These are phyloP conservation scores for Dicycla oo DNA, from an alignment of 2,888 invertebrate genomes.

Conservation along the genomic window DNA sequence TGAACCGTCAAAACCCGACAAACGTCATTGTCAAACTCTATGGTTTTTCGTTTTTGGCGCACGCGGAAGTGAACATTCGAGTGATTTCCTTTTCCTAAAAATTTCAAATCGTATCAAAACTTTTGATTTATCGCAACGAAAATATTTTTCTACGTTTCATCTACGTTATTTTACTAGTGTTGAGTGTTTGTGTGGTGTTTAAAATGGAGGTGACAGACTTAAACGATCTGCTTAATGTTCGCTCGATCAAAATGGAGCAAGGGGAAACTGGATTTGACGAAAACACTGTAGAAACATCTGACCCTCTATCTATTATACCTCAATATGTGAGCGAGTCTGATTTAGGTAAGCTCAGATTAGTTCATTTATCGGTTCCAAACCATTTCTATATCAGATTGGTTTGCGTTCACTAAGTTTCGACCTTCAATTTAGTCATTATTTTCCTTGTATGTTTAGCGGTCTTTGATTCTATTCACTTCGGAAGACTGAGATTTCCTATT, in stretches of 20 bases:
- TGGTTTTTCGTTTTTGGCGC: slow-evolving; percentile 78
- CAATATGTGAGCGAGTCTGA: slow-evolving; percentile 88
- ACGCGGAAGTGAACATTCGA: slow-evolving; percentile 85
- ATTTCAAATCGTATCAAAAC: slow-evolving; percentile 77
- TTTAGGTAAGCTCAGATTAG: slow-evolving; percentile 78
- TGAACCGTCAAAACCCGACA: slow-evolving; percentile 48
- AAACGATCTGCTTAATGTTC: slow-evolving; percentile 83
- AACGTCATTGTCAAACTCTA: slow-evolving; percentile 63
- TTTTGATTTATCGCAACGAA: slow-evolving; percentile 57
- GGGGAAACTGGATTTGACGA: slow-evolving; percentile 78
- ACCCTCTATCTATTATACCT: slow-evolving; percentile 83
- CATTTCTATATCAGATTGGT: neutral
- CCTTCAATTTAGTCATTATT: slow-evolving; percentile 15
- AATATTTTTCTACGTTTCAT: slow-evolving; percentile 17
- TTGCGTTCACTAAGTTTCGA: neutral
- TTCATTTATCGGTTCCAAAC: neutral
- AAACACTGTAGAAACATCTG: slow-evolving; percentile 75
- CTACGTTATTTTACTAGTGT: slow-evolving; percentile 6
- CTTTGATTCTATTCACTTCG: neutral
- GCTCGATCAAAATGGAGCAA: slow-evolving; percentile 86
- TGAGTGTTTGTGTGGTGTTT: slow-evolving; percentile 30
- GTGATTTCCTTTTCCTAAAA: slow-evolving; percentile 85
- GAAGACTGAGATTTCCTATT: neutral
- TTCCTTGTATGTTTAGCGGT: neutral
- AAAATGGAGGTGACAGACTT: slow-evolving; percentile 86